Evolutionary conservation across 1,140 invertebrate species (phyloP), one percentile per base, ranked within the genome.

Genomic region (Apis florea): DNA sequence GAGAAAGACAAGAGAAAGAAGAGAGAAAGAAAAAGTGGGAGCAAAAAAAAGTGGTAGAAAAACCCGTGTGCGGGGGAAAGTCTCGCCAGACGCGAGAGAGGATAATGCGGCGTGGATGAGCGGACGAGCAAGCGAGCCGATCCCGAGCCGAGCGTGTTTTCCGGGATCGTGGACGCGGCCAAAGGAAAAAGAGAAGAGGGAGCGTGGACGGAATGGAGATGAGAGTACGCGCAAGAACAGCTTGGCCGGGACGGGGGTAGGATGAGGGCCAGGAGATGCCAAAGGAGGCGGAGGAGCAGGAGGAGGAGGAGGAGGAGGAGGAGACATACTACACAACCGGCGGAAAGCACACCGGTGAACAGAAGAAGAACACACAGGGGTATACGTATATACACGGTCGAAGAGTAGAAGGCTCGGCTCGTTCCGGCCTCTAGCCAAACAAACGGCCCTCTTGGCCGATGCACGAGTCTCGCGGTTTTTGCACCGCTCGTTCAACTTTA

Each of bases 401-500:
- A 82, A 63, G 66, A 84, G 51, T 19, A 64, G 78, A 54, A 70
- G 83, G 26, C 70, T 79, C 49, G 80, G 82, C 73, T 83, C 82
- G 73, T 87, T 87, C 82, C 85, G 64, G 78, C 85, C 56, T 84
- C 85, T 78, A 81, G 68, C 85, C 82, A 87, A 86, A 87, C 85
- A 87, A 87, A 87, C 86, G 78, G 82, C 82, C 82, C 82, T 80
- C 72, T 77, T 63, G 82, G 31, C 59, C 79, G 80, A 72, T 72
- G 81, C 76, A 86, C 58, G 49, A 88, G 73, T 78, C 80, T 79
- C 83, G 61, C 70, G 59, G 58, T 88, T 88, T 88, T 88, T 88
- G 83, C 82, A 17, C 51, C 24, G 49, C 75, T 79, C 83, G 83
- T 89, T 87, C 87, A 81, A 87, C 80, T 89, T 87, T 89, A 89